A percentile compares a stretch with the other conserved stretches of the same genome.
These are phyloP conservation scores for Pararge aegeria DNA, from an alignment of 1,140 invertebrate species.

Conservation along the genomic window DNA sequence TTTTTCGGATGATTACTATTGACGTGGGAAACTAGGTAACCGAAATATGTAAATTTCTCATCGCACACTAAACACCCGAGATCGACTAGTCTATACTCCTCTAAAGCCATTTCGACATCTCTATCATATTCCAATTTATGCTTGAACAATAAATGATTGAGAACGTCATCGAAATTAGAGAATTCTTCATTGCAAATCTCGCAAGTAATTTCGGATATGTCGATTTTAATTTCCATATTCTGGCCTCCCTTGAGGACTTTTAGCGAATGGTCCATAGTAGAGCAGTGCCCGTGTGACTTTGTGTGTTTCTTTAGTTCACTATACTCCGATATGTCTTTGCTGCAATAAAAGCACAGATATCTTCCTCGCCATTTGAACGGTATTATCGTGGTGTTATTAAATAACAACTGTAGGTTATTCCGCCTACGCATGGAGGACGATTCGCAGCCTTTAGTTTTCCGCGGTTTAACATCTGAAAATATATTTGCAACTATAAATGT, in stretches of 20 bases:
- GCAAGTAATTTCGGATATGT: slow-evolving; percentile 56
- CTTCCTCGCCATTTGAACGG: slow-evolving; percentile 73
- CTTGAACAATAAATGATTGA: slow-evolving; percentile 53
- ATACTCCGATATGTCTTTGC: slow-evolving; percentile 58
- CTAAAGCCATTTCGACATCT: slow-evolving; percentile 62
- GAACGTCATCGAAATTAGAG: slow-evolving; percentile 41
- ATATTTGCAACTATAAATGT: slow-evolving; percentile 68
- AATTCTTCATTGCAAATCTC: slow-evolving; percentile 56
- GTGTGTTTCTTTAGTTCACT: slow-evolving; percentile 57
- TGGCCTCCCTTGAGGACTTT: slow-evolving; percentile 63
- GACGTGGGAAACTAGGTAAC: slow-evolving; percentile 65
- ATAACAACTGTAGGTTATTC: slow-evolving; percentile 60
- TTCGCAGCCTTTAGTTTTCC: slow-evolving; percentile 56
- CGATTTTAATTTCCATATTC: slow-evolving; percentile 72
- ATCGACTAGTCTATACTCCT: slow-evolving; percentile 57
- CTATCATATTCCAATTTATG: slow-evolving; percentile 59
- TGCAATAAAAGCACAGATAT: slow-evolving; percentile 69
- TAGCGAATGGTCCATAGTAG: slow-evolving; percentile 56
- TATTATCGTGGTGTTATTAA: slow-evolving; percentile 68
- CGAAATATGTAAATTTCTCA: slow-evolving; percentile 66
- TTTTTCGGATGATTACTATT: slow-evolving; percentile 68
- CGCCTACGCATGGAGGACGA: slow-evolving; percentile 62
- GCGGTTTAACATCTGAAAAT: slow-evolving; percentile 61
- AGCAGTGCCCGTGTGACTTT: slow-evolving; percentile 57
- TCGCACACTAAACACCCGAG: slow-evolving; percentile 51